These are phyloP conservation scores for Kobus ellipsiprymnus DNA, from an alignment of 2,113 vertebrate species.

Conservation along the genomic window DNA sequence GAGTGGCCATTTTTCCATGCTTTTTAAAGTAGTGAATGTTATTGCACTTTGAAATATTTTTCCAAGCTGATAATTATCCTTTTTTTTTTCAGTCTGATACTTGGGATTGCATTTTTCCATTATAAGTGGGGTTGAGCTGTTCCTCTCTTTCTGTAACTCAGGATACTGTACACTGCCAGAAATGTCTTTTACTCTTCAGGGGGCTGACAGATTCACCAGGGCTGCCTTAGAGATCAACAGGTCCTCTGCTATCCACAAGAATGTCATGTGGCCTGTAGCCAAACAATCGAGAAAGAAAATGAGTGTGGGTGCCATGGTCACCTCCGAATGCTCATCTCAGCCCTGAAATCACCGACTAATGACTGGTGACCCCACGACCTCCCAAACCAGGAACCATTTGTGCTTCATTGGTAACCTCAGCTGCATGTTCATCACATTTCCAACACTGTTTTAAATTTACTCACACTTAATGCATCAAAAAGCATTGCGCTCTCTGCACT, in stretches of 20 bases:
- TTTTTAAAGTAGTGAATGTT: background rate
- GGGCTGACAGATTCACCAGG: background rate
- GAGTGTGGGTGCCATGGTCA: background rate
- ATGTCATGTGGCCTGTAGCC: background rate
- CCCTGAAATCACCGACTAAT: background rate
- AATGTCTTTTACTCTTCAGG: background rate
- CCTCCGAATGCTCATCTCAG: background rate
- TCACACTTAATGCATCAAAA: conserved; percentile 41
- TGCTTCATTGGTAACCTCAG: background rate
- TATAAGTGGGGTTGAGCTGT: background rate
- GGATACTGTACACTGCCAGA: background rate
- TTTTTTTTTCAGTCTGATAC: background rate
- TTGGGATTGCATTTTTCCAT: background rate
- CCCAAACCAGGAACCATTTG: conserved; percentile 19
- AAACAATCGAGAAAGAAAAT: background rate
- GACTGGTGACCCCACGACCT: background rate
- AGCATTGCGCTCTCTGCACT: background rate
- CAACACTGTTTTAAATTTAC: conserved; percentile 10
- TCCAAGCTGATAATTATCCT: background rate
- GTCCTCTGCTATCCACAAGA: background rate
- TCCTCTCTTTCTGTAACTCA: background rate
- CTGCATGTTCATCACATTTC: conserved; percentile 8
- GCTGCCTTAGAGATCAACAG: background rate
- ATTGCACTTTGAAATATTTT: background rate
- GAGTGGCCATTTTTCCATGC: background rate